Evolutionary conservation across 37 sponge, comb jelly and placozoan genomes (phyloP).

Genomic region (Halichondria panicea): DNA sequence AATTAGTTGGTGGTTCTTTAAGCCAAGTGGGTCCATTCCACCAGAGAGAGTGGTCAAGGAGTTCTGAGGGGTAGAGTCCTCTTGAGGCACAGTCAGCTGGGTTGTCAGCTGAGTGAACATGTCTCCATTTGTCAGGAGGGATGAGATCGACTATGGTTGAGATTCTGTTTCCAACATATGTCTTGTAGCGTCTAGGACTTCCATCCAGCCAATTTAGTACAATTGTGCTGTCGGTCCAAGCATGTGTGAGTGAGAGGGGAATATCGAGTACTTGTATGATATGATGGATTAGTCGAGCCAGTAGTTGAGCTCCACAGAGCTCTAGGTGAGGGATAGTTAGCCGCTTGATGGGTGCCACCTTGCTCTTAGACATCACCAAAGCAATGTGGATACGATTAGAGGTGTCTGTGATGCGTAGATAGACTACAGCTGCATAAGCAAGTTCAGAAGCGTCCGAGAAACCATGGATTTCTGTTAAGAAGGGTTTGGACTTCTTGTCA

Average conservation of each 20-base stretch:
- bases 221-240: constrained; percentile 36
- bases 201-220: constrained; percentile 22
- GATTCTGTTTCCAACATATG: constrained; percentile 32
- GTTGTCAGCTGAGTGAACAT: constrained; percentile 3
- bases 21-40: constrained; percentile 23
- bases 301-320: constrained; percentile 30
- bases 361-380: constrained; percentile 4
- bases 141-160: not conserved
- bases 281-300: constrained; percentile 24
- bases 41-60: constrained; percentile 15
- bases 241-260: constrained; percentile 5
- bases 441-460: constrained; percentile 41
- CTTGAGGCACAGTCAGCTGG: constrained; percentile 41
- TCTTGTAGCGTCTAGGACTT: constrained; percentile 23
- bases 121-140: constrained; percentile 5
- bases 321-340: constrained; percentile 26
- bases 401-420: constrained; percentile 16
- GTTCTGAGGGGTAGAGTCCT: constrained; percentile 8
- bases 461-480: constrained; percentile 1
- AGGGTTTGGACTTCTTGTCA: not conserved
- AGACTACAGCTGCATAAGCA: constrained; percentile 32
- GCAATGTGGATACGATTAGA: not conserved
- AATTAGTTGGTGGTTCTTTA: constrained; percentile 16
- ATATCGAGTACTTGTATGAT: not conserved
- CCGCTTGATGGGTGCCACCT: constrained; percentile 31